phyloP scores from a whole-genome alignment of 2,888 invertebrate species.

The Drosophila aldrichi region DNA sequence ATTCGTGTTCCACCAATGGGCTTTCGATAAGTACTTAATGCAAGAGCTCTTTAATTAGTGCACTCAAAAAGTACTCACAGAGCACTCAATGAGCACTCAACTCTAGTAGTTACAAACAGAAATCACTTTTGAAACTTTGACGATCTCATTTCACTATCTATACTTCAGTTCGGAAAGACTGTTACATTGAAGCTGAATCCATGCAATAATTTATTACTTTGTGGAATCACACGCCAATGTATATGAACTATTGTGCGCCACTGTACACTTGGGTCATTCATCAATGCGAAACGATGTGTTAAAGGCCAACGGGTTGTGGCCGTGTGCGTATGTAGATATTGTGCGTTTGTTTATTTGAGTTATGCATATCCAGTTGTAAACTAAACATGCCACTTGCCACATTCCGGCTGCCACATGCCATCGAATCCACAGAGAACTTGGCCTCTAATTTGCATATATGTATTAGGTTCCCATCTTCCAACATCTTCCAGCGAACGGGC shows the following conservation, averaged over 20 bases:
- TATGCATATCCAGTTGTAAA: constrained; percentile 57
- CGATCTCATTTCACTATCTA: background rate
- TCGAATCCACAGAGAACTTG: constrained; percentile 18
- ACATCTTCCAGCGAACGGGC: constrained; percentile 10
- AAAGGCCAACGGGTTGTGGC: constrained; percentile 9
- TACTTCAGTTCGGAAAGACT: background rate
- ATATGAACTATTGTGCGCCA: constrained; percentile 23
- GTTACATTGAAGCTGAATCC: background rate
- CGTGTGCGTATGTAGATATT: constrained; percentile 10
- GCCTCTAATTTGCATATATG: constrained; percentile 61
- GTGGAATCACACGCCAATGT: background rate
- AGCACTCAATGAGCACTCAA: background rate
- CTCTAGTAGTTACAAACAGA: background rate
- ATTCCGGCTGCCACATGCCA: constrained; percentile 22
- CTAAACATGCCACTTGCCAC: constrained; percentile 56
- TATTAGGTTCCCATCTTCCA: constrained; percentile 7
- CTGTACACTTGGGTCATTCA: constrained; percentile 40
- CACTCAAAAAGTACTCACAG: constrained; percentile 7
- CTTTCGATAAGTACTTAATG: background rate
- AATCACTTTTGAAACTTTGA: background rate
- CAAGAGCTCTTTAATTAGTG: background rate
- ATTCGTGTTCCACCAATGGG: background rate
- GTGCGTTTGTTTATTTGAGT: constrained; percentile 46
- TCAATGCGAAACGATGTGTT: constrained; percentile 43
- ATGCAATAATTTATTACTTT: background rate